A percentile compares a stretch with the other conserved stretches of the same genome.
phyloP scores from a whole-genome alignment of 1,140 invertebrate genomes.

The Diorhabda elongata region DNA sequence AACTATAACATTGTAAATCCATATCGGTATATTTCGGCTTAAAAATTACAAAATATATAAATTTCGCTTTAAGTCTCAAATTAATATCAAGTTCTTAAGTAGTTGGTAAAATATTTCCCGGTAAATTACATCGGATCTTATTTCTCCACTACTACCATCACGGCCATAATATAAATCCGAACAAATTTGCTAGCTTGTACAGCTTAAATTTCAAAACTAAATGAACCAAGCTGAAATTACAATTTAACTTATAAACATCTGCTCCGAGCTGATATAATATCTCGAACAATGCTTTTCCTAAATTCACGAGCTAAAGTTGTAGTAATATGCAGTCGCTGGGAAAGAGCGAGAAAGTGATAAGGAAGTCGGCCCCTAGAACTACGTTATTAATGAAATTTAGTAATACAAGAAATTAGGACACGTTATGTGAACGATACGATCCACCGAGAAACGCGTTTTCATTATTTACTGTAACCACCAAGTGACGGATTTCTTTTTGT shows the following conservation, averaged over 20 bases:
- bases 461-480: no score
- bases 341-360: constrained; percentile 16
- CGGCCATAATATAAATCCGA: neutral
- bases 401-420: constrained; percentile 20
- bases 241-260: constrained; percentile 11
- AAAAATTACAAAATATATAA: no score
- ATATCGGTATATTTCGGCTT: no score
- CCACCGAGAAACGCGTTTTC: no score
- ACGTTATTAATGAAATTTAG: constrained; percentile 18
- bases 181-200: constrained; percentile 2
- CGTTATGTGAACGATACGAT: constrained; percentile 16
- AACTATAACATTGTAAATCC: no score
- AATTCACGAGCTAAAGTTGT: constrained; percentile 14
- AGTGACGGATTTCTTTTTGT: no score
- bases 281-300: constrained; percentile 13
- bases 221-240: constrained; percentile 10
- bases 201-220: constrained; percentile 3
- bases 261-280: constrained; percentile 15
- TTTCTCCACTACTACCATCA: neutral
- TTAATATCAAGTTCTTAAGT: neutral
- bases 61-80: no score
- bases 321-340: constrained; percentile 8
- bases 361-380: constrained; percentile 10
- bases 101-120: neutral
- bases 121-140: neutral